Conservation (phyloP, 2,888 invertebrate genomes). For the Tipula confusa region DNA sequence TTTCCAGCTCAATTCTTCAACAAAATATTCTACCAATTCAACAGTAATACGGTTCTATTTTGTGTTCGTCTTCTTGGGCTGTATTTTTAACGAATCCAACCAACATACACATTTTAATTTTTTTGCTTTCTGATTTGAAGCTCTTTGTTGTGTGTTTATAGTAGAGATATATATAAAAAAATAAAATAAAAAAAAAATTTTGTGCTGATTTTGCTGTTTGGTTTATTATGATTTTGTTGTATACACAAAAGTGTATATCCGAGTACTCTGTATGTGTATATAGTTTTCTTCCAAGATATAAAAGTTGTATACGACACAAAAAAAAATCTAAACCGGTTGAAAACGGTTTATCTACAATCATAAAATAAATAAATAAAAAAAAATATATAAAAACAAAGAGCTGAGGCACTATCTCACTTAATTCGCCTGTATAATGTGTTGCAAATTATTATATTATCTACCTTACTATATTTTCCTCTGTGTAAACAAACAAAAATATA, state of each 20-base stretch:
- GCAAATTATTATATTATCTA: neutral
- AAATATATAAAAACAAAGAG: neutral
- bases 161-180: neutral
- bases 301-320: neutral
- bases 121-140: neutral
- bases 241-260: neutral
- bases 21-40: neutral
- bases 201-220: constrained; percentile 9
- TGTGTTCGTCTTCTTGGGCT: neutral
- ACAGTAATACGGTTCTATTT: neutral
- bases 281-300: neutral
- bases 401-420: neutral
- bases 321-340: neutral
- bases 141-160: neutral
- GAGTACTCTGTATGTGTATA: too few relatives aligned
- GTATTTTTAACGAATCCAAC: neutral
- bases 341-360: constrained; percentile 15
- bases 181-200: neutral
- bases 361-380: neutral
- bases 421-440: neutral
- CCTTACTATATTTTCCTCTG: neutral
- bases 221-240: neutral
- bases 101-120: neutral
- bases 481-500: neutral
- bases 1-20: neutral